These are phyloP conservation scores for Netelia melanura DNA, from an alignment of 2,888 invertebrate genomes.

Conservation along the genomic window DNA sequence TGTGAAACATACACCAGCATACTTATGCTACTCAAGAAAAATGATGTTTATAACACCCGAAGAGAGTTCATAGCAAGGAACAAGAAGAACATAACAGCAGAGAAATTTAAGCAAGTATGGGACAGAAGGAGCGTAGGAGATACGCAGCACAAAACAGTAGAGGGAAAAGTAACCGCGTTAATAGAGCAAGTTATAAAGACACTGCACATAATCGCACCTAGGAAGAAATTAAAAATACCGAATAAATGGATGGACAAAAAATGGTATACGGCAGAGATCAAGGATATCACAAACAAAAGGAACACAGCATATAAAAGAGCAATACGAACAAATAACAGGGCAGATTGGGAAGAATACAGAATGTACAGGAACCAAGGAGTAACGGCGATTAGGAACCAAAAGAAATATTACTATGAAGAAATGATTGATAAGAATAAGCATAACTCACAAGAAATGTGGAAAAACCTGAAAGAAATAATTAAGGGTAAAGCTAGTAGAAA, in stretches of 20 bases:
- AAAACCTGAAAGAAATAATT: conserved; percentile 35
- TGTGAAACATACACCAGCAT: conserved; percentile 13
- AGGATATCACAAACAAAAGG: not conserved
- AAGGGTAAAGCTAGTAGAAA: not conserved
- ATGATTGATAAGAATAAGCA: conserved; percentile 22
- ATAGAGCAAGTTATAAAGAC: not conserved
- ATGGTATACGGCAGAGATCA: too few species aligned
- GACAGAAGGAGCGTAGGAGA: not conserved
- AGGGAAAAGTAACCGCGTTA: not conserved
- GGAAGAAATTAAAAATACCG: too few species aligned
- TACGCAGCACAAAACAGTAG: not conserved
- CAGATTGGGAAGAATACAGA: conserved; percentile 17
- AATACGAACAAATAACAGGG: not conserved
- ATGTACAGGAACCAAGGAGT: conserved; percentile 16
- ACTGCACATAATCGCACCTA: not conserved
- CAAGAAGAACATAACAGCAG: too few species aligned
- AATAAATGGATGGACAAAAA: too few species aligned
- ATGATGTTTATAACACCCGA: too few species aligned
- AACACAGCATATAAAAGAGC: conserved; percentile 8
- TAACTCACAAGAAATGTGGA: conserved; percentile 39
- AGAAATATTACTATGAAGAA: conserved; percentile 18
- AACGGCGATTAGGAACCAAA: conserved; percentile 2
- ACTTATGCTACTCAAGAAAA: conserved; percentile 1
- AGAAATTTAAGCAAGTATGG: not conserved
- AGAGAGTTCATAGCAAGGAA: too few species aligned